phyloP scores from a whole-genome alignment of 2,888 invertebrate genomes.

The Oscheius sp. region DNA sequence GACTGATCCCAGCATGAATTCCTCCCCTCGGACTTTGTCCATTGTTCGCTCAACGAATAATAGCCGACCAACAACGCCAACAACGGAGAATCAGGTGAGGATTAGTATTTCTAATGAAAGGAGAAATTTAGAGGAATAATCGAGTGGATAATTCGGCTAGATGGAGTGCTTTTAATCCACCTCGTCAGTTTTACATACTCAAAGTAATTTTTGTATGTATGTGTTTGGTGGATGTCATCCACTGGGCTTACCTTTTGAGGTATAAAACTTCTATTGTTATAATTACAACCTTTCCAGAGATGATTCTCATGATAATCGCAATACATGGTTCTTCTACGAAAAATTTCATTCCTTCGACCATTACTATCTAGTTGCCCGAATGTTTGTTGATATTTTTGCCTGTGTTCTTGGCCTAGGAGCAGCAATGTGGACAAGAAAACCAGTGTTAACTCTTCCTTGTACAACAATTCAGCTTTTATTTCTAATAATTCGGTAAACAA shows the following conservation, averaged over 20 bases:
- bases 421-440: constrained; percentile 61
- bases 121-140: constrained; percentile 19
- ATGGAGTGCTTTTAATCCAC: constrained; percentile 32
- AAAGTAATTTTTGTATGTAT: constrained; percentile 49
- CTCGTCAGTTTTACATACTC: constrained; percentile 34
- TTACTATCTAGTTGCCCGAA: constrained; percentile 56
- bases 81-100: constrained; percentile 8
- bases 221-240: constrained; percentile 57
- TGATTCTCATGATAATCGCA: constrained; percentile 47
- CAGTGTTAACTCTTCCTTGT: constrained; percentile 52
- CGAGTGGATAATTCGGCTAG: constrained; percentile 10
- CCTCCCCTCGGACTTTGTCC: constrained; percentile 19
- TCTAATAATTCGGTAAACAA: constrained; percentile 41
- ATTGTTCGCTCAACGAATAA: constrained; percentile 16
- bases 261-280: neutral
- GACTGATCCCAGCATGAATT: constrained; percentile 15
- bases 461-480: constrained; percentile 56
- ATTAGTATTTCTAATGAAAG: too few species aligned
- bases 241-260: constrained; percentile 60
- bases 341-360: constrained; percentile 49
- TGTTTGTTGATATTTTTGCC: constrained; percentile 61
- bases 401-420: constrained; percentile 60
- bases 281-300: constrained; percentile 33
- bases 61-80: constrained; percentile 17
- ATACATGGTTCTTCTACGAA: constrained; percentile 58